phyloP scores from a whole-genome alignment of 1,140 invertebrate genomes.

The Hyles euphorbiae region DNA sequence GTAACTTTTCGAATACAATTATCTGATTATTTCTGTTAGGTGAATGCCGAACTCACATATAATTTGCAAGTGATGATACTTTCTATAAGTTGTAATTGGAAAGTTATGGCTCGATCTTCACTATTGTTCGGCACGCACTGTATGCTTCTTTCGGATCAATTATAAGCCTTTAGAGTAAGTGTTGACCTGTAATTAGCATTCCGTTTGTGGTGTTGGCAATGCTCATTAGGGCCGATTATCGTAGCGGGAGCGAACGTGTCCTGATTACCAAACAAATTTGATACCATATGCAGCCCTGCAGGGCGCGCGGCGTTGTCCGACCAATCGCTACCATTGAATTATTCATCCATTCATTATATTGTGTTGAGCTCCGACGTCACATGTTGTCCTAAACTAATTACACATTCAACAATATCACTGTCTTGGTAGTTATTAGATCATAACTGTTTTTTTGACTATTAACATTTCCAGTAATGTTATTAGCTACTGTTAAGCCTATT shows the following conservation, averaged over 20 bases:
- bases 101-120: slow-evolving; percentile 12
- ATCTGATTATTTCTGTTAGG: too few species aligned
- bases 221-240: slow-evolving; percentile 56
- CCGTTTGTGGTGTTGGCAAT: slow-evolving; percentile 25
- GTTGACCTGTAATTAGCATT: slow-evolving; percentile 47
- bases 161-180: slow-evolving; percentile 35
- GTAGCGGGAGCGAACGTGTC: slow-evolving; percentile 38
- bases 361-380: too few species aligned
- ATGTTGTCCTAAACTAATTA: too few species aligned
- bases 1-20: too few species aligned
- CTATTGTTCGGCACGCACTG: slow-evolving; percentile 19
- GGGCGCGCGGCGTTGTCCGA: slow-evolving; percentile 1
- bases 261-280: slow-evolving; percentile 35
- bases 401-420: too few species aligned
- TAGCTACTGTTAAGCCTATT: too few species aligned
- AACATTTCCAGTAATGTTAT: too few species aligned
- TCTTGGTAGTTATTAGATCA: too few species aligned
- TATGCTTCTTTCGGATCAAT: slow-evolving; percentile 29
- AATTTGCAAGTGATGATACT: too few species aligned
- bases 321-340: not conserved
- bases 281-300: slow-evolving; percentile 19
- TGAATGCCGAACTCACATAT: too few species aligned
- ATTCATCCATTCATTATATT: slow-evolving; percentile 9
- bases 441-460: slow-evolving; percentile 1
- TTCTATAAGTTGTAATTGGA: slow-evolving; percentile 11